Percentiles rank a stretch among this genome's conserved stretches.
Evolutionary conservation across 2,113 vertebrate genomes (phyloP).

Genomic region (Madoqua kirkii): DNA sequence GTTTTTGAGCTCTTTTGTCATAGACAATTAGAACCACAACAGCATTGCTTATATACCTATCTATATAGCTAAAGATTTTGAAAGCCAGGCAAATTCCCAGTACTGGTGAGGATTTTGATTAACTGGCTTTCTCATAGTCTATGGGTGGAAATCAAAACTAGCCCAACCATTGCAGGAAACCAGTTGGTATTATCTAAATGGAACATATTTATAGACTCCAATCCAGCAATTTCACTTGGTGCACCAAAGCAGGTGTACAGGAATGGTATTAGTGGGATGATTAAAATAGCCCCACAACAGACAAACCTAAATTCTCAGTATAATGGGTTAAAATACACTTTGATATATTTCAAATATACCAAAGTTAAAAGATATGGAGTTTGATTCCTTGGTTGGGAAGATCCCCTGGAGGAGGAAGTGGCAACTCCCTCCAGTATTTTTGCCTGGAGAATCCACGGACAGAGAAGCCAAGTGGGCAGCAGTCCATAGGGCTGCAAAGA

Average conservation of each 20-base stretch:
- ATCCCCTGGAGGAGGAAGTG: neutral
- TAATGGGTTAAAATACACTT: accelerated
- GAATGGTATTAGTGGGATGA: neutral
- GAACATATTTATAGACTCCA: accelerated
- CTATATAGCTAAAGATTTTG: too few relatives aligned
- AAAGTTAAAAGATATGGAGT: neutral
- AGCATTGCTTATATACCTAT: neutral
- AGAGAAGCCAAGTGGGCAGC: neutral
- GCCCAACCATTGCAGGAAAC: accelerated
- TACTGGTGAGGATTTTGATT: neutral
- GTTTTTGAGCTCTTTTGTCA: neutral
- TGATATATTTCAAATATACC: neutral
- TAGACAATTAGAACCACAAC: neutral
- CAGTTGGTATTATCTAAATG: neutral
- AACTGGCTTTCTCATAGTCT: neutral
- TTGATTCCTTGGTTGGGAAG: neutral
- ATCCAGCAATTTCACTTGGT: neutral
- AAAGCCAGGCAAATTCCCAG: neutral
- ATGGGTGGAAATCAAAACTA: neutral
- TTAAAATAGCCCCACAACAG: neutral
- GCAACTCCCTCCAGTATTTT: neutral
- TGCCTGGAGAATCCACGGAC: neutral
- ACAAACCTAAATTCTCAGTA: neutral
- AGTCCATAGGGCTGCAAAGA: neutral
- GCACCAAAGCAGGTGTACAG: accelerated